phyloP scores from a whole-genome alignment of 2,888 invertebrate genomes.

The Nasonovia ribisnigri region DNA sequence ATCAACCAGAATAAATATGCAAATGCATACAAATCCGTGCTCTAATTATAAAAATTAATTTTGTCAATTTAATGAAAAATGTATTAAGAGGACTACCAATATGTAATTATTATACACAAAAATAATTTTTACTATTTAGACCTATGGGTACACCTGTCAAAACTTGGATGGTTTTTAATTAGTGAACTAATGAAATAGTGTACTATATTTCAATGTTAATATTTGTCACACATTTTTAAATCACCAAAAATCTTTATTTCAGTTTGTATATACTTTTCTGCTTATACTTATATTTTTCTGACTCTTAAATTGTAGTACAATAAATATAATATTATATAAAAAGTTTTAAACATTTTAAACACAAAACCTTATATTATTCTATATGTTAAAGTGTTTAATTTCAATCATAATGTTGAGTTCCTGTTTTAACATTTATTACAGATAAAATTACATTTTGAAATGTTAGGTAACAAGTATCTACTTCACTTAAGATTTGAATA shows the following conservation, averaged over 20 bases:
- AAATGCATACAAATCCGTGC: too few relatives aligned
- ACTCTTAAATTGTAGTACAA: not conserved
- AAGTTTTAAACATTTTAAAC: not conserved
- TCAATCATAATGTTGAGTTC: not conserved
- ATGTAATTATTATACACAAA: too few relatives aligned
- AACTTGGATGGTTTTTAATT: not conserved
- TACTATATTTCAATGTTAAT: not conserved
- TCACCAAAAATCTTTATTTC: not conserved
- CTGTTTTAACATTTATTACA: not conserved
- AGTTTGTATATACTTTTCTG: not conserved
- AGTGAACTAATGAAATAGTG: not conserved
- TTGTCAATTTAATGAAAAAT: too few relatives aligned
- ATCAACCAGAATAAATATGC: too few relatives aligned
- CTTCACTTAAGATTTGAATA: not conserved
- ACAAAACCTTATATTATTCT: not conserved
- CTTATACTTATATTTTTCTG: too few relatives aligned
- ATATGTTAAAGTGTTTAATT: not conserved
- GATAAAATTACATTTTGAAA: not conserved
- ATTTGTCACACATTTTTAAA: not conserved
- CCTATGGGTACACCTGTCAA: not conserved
- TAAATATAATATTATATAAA: not conserved
- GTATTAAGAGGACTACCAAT: too few relatives aligned
- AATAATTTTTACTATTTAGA: too few relatives aligned
- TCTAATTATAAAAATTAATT: too few relatives aligned
- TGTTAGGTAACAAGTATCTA: not conserved